These are phyloP conservation scores for Ceratotherium simum DNA, from an alignment of 2,113 vertebrate species.

Conservation along the genomic window DNA sequence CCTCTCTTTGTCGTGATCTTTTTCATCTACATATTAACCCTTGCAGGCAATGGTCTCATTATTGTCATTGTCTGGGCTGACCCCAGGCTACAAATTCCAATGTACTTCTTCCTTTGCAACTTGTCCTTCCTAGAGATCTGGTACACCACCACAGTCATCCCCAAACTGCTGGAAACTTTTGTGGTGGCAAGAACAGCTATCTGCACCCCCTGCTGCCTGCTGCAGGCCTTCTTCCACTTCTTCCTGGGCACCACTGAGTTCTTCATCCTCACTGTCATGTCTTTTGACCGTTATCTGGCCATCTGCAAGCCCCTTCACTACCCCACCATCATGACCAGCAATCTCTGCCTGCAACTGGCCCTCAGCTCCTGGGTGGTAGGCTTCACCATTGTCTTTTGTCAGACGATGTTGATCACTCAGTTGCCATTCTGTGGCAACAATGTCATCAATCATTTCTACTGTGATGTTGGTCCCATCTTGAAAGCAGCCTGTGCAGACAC, in stretches of 20 bases:
- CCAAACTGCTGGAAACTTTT: slow-evolving; percentile 71
- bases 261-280: slow-evolving; percentile 69
- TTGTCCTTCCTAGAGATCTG: slow-evolving; percentile 75
- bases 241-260: slow-evolving; percentile 70
- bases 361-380: slow-evolving; percentile 42
- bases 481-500: slow-evolving; percentile 71
- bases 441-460: slow-evolving; percentile 77
- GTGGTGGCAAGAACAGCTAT: slow-evolving; percentile 51
- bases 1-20: slow-evolving; percentile 55
- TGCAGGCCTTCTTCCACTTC: slow-evolving; percentile 73
- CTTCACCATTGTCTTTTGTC: slow-evolving; percentile 66
- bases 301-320: slow-evolving; percentile 74
- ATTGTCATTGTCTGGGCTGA: slow-evolving; percentile 62
- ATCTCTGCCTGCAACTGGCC: slow-evolving; percentile 56
- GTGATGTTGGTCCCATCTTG: slow-evolving; percentile 73
- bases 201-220: slow-evolving; percentile 66
- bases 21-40: slow-evolving; percentile 52
- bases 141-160: slow-evolving; percentile 61
- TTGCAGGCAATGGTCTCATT: slow-evolving; percentile 67
- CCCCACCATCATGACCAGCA: slow-evolving; percentile 63
- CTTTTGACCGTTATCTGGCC: slow-evolving; percentile 71
- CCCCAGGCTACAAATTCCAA: slow-evolving; percentile 67
- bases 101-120: slow-evolving; percentile 79
- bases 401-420: neutral
- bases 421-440: slow-evolving; percentile 65